Conservation (phyloP, 2,888 invertebrate genomes). For the Leucania comma region DNA sequence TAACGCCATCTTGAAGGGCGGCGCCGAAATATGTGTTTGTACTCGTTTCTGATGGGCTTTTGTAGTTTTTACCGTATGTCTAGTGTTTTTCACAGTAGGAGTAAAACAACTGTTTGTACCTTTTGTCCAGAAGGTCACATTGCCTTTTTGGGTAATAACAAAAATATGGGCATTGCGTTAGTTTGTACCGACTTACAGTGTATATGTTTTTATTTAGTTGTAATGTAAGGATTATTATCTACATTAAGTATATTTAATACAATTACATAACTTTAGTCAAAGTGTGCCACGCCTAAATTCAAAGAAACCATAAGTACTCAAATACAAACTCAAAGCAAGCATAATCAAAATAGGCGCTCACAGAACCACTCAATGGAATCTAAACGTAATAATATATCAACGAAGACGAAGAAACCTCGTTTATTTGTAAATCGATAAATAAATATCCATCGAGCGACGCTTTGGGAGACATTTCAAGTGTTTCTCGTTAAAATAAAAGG, state of each 20-base stretch:
- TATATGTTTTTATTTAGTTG: no score
- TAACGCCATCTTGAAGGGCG: constrained; percentile 37
- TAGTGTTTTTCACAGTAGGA: background rate
- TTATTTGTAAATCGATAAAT: constrained; percentile 63
- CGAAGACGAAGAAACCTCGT: constrained; percentile 38
- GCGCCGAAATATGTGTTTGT: constrained; percentile 27
- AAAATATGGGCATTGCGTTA: background rate
- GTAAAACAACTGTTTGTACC: background rate
- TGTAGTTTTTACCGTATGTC: background rate
- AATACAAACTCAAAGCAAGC: constrained; percentile 1
- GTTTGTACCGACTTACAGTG: no score
- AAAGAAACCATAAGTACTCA: background rate
- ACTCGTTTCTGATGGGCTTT: constrained; percentile 23
- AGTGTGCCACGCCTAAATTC: background rate
- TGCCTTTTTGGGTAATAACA: background rate
- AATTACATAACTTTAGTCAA: background rate
- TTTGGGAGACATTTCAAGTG: constrained; percentile 70
- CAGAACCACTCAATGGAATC: constrained; percentile 22
- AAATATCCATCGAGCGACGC: constrained; percentile 54
- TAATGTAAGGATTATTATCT: no score
- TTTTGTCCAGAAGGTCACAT: background rate
- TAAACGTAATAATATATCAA: constrained; percentile 43
- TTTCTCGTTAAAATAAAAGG: constrained; percentile 77
- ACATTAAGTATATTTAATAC: background rate
- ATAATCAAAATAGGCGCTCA: constrained; percentile 36